Base-by-base conservation (phyloP, 2,888 invertebrate species). In the Sesia apiformis region DNA sequence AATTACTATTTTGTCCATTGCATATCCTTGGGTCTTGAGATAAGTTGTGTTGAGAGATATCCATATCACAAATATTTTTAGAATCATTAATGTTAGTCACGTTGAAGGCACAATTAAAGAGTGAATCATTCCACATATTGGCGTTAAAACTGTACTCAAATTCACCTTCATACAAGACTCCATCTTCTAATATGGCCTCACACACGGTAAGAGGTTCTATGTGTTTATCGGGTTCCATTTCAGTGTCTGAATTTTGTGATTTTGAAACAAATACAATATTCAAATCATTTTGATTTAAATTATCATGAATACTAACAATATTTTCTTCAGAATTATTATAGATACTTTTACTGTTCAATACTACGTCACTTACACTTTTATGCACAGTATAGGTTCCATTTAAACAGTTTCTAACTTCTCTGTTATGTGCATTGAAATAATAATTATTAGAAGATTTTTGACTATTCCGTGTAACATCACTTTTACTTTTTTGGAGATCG, bases 151-250 rank as follows among this genome's bases (percentile, higher is more conserved):
- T 53, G 23, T 58, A 55, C 42, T 53, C 42, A 42, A 42, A 42
- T 42, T 49, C 46, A n/a, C 38, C 51, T 4, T 40, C 38, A 41
- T 39, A n/a, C 38, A 8, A 4, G 5, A 53, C 40, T 5, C 42
- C 7, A 8, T 5, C 6, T n/a, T 42, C 52, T 38, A 60, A 49
- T 43, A 75, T 55, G 39, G 71, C 66, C 66, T 80, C 74, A 63
- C 77, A 78, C 4, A 78, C 8, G 54, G 69, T 59, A 23, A 76
- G 42, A 41, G 79, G 78, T 46, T 75, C 67, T 52, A 70, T 54
- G 43, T 52, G 42, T 38, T 52, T 58, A 38, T 52, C 51, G 49
- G 40, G 4, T 43, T 52, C 55, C 53, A 40, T 38, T 5, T 56
- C 23, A 23, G 39, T 53, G 40, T 54, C 8, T 5, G 51, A 4